These are phyloP conservation scores for Solen grandis DNA, from an alignment of 1,140 invertebrate genomes.

Conservation along the genomic window DNA sequence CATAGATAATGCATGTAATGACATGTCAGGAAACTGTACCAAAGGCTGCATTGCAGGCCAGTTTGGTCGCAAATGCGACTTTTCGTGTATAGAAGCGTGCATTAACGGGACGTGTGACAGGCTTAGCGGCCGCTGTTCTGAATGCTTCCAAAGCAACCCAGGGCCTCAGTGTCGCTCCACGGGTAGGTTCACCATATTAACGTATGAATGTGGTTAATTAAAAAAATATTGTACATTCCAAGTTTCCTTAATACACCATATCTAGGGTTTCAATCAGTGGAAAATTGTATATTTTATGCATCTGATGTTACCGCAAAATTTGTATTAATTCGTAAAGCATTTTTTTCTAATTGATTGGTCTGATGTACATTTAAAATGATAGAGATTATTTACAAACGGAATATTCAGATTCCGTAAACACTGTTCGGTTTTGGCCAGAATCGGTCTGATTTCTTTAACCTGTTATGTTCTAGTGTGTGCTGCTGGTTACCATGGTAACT, in stretches of 20 bases:
- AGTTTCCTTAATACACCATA: too few species aligned
- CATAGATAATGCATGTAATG: background rate
- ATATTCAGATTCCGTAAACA: too few species aligned
- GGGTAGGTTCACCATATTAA: background rate
- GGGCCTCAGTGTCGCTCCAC: slow-evolving; percentile 21
- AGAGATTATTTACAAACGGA: too few species aligned
- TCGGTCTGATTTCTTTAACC: too few species aligned
- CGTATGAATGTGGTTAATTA: background rate
- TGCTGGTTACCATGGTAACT: slow-evolving; percentile 16
- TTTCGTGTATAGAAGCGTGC: slow-evolving; percentile 14
- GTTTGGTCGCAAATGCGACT: slow-evolving; percentile 20
- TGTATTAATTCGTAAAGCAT: too few species aligned
- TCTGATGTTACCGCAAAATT: too few species aligned
- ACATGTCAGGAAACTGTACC: slow-evolving; percentile 6
- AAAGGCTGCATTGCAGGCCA: slow-evolving; percentile 17
- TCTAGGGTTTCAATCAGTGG: too few species aligned
- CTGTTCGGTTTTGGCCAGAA: too few species aligned
- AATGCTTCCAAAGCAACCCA: background rate
- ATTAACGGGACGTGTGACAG: slow-evolving; percentile 35
- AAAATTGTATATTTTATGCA: too few species aligned
- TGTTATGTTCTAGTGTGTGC: slow-evolving; percentile 30
- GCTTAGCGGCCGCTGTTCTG: background rate
- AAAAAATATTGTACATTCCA: background rate
- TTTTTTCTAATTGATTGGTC: too few species aligned
- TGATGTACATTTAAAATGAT: too few species aligned